A percentile compares a stretch with the other conserved stretches of the same genome.
phyloP scores from a whole-genome alignment of 2,797 vertebrate genomes.

The Hoplostethus atlanticus region DNA sequence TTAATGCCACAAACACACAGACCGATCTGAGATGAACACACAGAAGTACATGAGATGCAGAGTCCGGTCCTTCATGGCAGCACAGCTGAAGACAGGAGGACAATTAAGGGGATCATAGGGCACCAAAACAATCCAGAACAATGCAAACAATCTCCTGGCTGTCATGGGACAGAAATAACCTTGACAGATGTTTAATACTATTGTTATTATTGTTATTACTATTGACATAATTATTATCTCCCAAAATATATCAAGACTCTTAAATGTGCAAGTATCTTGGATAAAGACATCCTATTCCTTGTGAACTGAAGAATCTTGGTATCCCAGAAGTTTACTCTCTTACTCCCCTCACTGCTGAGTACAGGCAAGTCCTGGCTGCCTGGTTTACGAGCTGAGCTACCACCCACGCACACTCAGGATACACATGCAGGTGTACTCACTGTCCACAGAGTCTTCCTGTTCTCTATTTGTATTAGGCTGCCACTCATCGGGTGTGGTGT shows the following conservation, averaged over 20 bases:
- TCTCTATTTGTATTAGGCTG: slow-evolving; percentile 80
- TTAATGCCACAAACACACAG: slow-evolving; percentile 61
- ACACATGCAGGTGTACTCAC: slow-evolving; percentile 82
- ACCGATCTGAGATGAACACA: slow-evolving; percentile 61
- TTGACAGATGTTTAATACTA: slow-evolving; percentile 82
- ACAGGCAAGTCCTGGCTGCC: slow-evolving; percentile 71
- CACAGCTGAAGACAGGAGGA: slow-evolving; percentile 49
- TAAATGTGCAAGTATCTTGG: slow-evolving; percentile 82
- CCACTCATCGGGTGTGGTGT: slow-evolving; percentile 70
- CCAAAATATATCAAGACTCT: slow-evolving; percentile 85
- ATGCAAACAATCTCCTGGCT: slow-evolving; percentile 67
- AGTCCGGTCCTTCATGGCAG: slow-evolving; percentile 55
- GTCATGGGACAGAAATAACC: slow-evolving; percentile 72
- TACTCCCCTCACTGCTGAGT: slow-evolving; percentile 72
- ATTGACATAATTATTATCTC: slow-evolving; percentile 81
- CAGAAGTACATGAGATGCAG: slow-evolving; percentile 56
- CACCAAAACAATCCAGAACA: slow-evolving; percentile 56
- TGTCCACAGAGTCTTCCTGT: slow-evolving; percentile 86
- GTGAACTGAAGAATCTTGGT: slow-evolving; percentile 77
- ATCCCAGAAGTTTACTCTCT: slow-evolving; percentile 75
- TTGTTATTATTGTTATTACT: slow-evolving; percentile 77
- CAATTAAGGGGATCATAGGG: slow-evolving; percentile 49
- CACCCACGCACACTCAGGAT: slow-evolving; percentile 78
- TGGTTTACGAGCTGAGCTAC: slow-evolving; percentile 76
- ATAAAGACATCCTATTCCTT: slow-evolving; percentile 75